Conservation (phyloP, 2,113 vertebrate species). For the Dasypus novemcinctus region DNA sequence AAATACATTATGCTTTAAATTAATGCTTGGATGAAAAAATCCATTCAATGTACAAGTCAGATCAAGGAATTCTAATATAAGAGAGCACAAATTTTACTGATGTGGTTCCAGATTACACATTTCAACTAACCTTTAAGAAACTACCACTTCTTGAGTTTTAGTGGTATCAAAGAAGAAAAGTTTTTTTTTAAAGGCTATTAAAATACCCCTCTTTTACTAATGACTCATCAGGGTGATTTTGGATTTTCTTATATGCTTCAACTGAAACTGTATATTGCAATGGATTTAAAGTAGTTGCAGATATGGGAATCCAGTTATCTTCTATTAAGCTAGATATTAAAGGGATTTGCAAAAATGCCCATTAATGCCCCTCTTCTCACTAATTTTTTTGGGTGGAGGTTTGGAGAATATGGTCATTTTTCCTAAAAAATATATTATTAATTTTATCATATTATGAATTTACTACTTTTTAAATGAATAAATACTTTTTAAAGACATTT, state of each 20-base stretch:
- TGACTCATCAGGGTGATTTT: not conserved
- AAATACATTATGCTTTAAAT: not conserved
- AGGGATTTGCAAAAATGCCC: not conserved
- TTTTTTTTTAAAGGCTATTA: not conserved
- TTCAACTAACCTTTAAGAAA: not conserved
- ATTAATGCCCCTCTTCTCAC: not conserved
- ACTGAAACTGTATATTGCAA: not conserved
- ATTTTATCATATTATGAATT: not conserved
- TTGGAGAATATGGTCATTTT: not conserved
- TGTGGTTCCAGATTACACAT: not conserved
- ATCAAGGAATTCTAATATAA: not conserved
- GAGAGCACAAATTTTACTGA: not conserved
- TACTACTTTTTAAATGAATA: not conserved
- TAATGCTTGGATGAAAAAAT: not conserved
- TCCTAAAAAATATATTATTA: not conserved
- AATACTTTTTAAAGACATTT: not conserved
- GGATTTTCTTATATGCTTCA: not conserved
- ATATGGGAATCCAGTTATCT: not conserved
- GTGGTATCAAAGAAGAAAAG: not conserved
- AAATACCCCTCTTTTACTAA: not conserved
- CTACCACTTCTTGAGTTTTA: not conserved
- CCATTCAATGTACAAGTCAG: not conserved
- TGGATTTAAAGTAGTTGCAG: not conserved
- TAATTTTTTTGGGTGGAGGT: not conserved
- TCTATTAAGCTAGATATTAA: not conserved